phyloP scores from a whole-genome alignment of 2,797 vertebrate species.

The Menidia menidia region DNA sequence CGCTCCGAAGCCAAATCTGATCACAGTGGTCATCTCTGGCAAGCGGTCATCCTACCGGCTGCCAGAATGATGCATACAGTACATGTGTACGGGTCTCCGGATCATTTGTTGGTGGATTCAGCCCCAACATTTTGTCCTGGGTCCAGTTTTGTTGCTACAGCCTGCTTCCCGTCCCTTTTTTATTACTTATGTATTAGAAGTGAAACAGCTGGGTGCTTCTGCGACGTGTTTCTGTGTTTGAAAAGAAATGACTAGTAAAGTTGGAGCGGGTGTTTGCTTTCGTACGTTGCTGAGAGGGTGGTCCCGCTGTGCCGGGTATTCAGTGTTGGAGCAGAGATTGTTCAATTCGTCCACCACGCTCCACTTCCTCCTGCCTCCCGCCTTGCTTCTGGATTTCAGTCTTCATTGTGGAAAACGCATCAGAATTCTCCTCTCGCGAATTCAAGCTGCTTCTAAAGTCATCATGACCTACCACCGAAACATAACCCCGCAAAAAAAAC shows the following conservation, averaged over 20 bases:
- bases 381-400: conserved; percentile 42
- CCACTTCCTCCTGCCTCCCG: conserved; percentile 34
- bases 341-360: conserved; percentile 38
- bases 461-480: conserved; percentile 23
- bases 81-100: conserved; percentile 37
- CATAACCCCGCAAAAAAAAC: conserved; percentile 25
- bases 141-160: conserved; percentile 8
- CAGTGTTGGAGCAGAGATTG: conserved; percentile 46
- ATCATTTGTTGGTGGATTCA: conserved; percentile 37
- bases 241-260: conserved; percentile 27
- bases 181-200: neutral
- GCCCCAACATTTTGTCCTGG: conserved; percentile 12
- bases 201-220: conserved; percentile 8
- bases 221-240: conserved; percentile 25
- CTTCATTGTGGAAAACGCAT: conserved; percentile 30
- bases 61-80: conserved; percentile 42
- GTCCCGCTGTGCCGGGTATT: conserved; percentile 47
- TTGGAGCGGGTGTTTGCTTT: conserved; percentile 42
- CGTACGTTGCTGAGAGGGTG: conserved; percentile 30
- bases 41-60: conserved; percentile 17
- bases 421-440: conserved; percentile 28
- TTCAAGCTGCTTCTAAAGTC: conserved; percentile 29
- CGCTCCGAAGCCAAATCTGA: conserved; percentile 45
- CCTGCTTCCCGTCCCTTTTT: neutral
- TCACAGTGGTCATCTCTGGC: conserved; percentile 16